A percentile compares a stretch with the other conserved stretches of the same genome.
Evolutionary conservation across 2,113 vertebrate genomes (phyloP).

Genomic region (Pteruthius melanotis): DNA sequence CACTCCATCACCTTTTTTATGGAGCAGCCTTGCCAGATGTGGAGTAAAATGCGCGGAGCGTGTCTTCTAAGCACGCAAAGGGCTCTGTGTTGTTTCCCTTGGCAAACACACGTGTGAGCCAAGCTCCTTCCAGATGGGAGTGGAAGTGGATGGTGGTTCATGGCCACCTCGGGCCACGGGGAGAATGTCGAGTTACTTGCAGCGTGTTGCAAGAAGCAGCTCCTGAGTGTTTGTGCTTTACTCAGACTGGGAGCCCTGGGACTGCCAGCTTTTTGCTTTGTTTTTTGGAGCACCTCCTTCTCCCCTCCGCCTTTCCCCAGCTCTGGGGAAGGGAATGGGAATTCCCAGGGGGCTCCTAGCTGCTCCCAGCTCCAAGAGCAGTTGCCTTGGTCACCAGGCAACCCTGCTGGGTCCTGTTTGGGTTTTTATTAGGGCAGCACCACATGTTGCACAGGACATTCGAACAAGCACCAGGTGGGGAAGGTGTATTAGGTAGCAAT

Average conservation of each 20-base stretch:
- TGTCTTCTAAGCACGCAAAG: neutral
- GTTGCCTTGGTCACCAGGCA: neutral
- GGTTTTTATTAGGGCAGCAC: neutral
- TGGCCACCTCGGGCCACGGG: neutral
- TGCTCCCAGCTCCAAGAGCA: neutral
- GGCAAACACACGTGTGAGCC: neutral
- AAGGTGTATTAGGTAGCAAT: neutral
- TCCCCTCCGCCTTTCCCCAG: neutral
- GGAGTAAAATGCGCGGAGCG: rapidly evolving
- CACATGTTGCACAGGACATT: neutral
- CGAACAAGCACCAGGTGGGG: rapidly evolving
- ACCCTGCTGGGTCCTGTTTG: neutral
- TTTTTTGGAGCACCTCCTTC: neutral
- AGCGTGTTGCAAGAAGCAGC: neutral
- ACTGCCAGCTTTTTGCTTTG: neutral
- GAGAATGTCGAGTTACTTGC: rapidly evolving
- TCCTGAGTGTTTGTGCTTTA: neutral
- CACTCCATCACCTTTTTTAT: slow-evolving; percentile 44
- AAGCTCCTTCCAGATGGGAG: neutral
- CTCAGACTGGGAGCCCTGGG: neutral
- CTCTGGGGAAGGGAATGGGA: neutral
- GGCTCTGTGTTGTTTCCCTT: neutral
- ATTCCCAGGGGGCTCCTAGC: neutral
- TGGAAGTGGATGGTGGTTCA: neutral
- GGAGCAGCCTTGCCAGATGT: slow-evolving; percentile 30